These are phyloP conservation scores for Acanthopagrus latus DNA, from an alignment of 2,797 vertebrate species.

Conservation along the genomic window DNA sequence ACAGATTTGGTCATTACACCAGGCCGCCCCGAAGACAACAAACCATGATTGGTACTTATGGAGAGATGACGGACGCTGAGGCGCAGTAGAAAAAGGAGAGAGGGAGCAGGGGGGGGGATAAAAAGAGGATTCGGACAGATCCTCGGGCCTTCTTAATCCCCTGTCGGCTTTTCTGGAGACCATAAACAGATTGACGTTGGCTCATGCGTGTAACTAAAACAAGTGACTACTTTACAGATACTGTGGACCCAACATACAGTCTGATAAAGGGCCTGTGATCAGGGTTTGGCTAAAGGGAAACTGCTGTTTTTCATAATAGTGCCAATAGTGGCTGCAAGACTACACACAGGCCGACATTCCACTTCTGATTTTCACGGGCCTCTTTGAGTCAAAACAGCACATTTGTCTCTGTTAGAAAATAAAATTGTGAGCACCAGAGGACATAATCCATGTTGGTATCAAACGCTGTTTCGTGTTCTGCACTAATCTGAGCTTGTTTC, in stretches of 20 bases:
- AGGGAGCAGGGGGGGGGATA: slow-evolving; percentile 41
- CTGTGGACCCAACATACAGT: not conserved
- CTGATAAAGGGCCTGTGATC: not conserved
- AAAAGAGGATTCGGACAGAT: slow-evolving; percentile 72
- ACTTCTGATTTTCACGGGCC: not conserved
- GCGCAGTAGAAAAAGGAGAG: slow-evolving; percentile 30
- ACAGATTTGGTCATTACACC: slow-evolving; percentile 40
- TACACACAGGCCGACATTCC: too few species aligned
- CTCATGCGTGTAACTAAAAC: slow-evolving; percentile 30
- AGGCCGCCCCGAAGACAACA: slow-evolving; percentile 31
- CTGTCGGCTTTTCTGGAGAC: slow-evolving; percentile 54
- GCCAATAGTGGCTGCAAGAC: not conserved
- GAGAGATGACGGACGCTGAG: slow-evolving; percentile 26
- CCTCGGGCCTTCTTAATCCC: slow-evolving; percentile 68
- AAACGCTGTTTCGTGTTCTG: slow-evolving; percentile 42
- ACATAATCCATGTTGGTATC: slow-evolving; percentile 74
- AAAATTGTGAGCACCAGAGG: slow-evolving; percentile 49
- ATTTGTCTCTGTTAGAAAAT: slow-evolving; percentile 38
- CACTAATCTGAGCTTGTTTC: slow-evolving; percentile 63
- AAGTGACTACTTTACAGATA: slow-evolving; percentile 9
- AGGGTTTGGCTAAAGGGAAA: not conserved
- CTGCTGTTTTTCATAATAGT: not conserved
- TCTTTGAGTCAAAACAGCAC: slow-evolving; percentile 23
- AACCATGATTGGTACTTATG: slow-evolving; percentile 44
- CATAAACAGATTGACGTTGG: slow-evolving; percentile 64